Percentiles rank a stretch among this genome's conserved stretches.
Conservation (phyloP, 2,888 invertebrate species). For the Ametastegia equiseti region DNA sequence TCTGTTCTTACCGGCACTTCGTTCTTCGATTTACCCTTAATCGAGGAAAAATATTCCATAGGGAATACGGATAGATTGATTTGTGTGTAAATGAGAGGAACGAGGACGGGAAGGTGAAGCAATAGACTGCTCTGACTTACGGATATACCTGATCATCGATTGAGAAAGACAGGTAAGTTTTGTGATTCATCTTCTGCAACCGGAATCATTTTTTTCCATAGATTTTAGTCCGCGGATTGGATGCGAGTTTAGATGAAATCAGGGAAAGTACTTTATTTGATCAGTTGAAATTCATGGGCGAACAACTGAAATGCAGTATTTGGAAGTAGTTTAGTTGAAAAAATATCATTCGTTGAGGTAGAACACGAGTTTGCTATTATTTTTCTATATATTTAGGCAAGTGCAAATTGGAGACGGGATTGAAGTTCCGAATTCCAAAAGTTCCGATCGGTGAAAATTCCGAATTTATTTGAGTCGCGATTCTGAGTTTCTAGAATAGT, state of each 20-base stretch:
- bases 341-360: too few relatives aligned
- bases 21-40: background rate
- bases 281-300: too few relatives aligned
- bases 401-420: too few relatives aligned
- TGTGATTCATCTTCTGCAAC: background rate
- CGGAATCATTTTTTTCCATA: background rate
- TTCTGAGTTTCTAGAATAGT: too few relatives aligned
- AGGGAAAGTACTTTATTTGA: too few relatives aligned
- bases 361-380: too few relatives aligned
- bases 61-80: background rate
- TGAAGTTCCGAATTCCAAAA: too few relatives aligned
- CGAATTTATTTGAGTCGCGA: too few relatives aligned
- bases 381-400: too few relatives aligned
- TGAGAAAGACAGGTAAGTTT: conserved; percentile 24
- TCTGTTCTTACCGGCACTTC: background rate
- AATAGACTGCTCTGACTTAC: background rate
- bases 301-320: too few relatives aligned
- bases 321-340: too few relatives aligned
- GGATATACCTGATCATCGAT: conserved; percentile 9
- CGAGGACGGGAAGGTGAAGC: background rate
- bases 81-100: background rate
- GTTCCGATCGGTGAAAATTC: too few relatives aligned
- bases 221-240: background rate
- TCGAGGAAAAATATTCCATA: background rate
- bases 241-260: background rate